phyloP scores from a whole-genome alignment of 2,888 invertebrate genomes.

The Notodonta dromedarius region DNA sequence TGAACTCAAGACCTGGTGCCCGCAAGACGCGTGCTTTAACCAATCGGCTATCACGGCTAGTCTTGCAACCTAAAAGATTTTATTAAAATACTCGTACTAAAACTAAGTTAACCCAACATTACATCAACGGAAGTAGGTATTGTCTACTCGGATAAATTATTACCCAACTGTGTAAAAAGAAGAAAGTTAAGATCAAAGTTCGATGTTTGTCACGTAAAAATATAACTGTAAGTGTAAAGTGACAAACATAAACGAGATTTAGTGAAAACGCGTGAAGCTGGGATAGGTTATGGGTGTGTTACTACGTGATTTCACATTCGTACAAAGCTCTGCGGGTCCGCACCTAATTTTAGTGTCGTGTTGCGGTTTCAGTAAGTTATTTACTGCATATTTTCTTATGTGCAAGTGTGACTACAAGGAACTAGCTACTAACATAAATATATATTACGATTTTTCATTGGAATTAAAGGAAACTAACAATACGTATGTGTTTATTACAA shows the following conservation, averaged over 20 bases:
- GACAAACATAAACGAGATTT: slow-evolving; percentile 27
- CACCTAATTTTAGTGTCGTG: slow-evolving; percentile 14
- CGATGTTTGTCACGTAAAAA: not conserved
- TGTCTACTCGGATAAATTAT: not conserved
- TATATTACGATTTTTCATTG: not conserved
- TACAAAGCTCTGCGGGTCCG: slow-evolving; percentile 7
- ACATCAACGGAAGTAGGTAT: no score
- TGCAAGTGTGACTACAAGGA: not conserved
- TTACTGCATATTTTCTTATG: slow-evolving; percentile 4
- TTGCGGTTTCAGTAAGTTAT: slow-evolving; percentile 13
- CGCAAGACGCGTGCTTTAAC: no score
- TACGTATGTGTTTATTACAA: no score
- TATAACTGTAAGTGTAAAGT: slow-evolving; percentile 15
- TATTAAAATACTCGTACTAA: no score
- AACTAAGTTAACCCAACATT: no score
- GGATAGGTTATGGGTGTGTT: slow-evolving; percentile 23
- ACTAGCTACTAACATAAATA: not conserved
- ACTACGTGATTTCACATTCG: slow-evolving; percentile 27
- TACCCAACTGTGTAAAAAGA: not conserved
- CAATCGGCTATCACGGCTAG: no score
- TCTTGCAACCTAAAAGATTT: no score
- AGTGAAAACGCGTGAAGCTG: slow-evolving; percentile 16
- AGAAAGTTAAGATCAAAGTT: slow-evolving; percentile 1
- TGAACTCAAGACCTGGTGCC: no score
- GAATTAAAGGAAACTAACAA: not conserved